A percentile compares a stretch with the other conserved stretches of the same genome.
Conservation (phyloP, 2,888 invertebrate species). For the Eupelmus urozonus region DNA sequence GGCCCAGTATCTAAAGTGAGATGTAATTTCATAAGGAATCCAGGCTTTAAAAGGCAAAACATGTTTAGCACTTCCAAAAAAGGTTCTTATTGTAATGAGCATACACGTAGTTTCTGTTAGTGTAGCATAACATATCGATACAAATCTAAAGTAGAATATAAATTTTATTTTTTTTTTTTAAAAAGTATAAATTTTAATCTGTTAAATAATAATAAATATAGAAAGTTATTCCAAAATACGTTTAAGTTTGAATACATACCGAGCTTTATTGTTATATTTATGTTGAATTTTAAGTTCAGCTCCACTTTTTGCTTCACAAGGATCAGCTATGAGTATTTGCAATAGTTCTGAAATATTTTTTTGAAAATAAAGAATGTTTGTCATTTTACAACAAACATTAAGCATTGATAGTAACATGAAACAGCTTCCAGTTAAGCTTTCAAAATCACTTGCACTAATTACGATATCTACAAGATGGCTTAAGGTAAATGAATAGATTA, state of each 20-base stretch:
- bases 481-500: constrained; percentile 63
- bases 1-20: constrained; percentile 36
- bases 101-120: constrained; percentile 53
- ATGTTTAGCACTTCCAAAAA: constrained; percentile 19
- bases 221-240: no score
- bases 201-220: no score
- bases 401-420: constrained; percentile 66
- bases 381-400: constrained; percentile 62
- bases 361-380: constrained; percentile 57
- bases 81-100: constrained; percentile 50
- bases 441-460: constrained; percentile 61
- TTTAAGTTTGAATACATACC: no score
- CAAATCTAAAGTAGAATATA: constrained; percentile 17
- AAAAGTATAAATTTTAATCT: background rate
- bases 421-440: constrained; percentile 65
- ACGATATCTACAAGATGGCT: constrained; percentile 65
- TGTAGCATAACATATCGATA: constrained; percentile 35
- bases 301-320: constrained; percentile 10
- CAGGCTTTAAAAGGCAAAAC: constrained; percentile 61
- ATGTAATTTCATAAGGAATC: constrained; percentile 60
- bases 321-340: constrained; percentile 2
- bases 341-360: constrained; percentile 43
- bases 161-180: constrained; percentile 8
- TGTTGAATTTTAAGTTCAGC: constrained; percentile 27
- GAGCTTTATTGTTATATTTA: constrained; percentile 33